These are phyloP conservation scores for Lithophane ornitopus DNA, from an alignment of 2,888 invertebrate genomes.

Conservation along the genomic window DNA sequence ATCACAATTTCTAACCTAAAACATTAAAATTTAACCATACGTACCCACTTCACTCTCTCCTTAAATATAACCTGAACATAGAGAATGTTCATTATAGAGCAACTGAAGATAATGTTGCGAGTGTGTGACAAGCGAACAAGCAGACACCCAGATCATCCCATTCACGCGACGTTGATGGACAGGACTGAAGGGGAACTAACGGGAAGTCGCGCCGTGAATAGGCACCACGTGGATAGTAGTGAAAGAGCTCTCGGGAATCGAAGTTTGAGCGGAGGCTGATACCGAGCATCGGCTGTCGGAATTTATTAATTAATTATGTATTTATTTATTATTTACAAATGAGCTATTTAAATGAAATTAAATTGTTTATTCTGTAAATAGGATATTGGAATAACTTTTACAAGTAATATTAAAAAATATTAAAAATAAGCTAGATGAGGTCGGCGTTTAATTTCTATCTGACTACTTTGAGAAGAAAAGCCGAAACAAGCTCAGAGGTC, in stretches of 20 bases:
- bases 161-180: constrained; percentile 42
- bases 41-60: neutral
- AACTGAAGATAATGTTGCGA: constrained; percentile 30
- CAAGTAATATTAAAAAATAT: too few relatives aligned
- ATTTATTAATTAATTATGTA: neutral
- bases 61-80: constrained; percentile 2
- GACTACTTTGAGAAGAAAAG: too few relatives aligned
- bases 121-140: constrained; percentile 44
- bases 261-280: constrained; percentile 8
- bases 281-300: neutral
- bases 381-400: too few relatives aligned
- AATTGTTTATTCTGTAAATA: too few relatives aligned
- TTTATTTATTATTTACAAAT: too few relatives aligned
- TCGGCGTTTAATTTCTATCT: too few relatives aligned
- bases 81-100: constrained; percentile 14
- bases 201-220: constrained; percentile 40
- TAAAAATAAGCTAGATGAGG: too few relatives aligned
- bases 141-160: constrained; percentile 50
- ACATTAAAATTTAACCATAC: neutral
- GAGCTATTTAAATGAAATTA: too few relatives aligned
- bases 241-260: constrained; percentile 15
- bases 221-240: neutral
- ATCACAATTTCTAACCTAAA: too few relatives aligned
- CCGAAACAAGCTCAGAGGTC: too few relatives aligned
- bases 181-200: constrained; percentile 3